These are phyloP conservation scores for Thalassoma bifasciatum DNA, from an alignment of 2,113 vertebrate species.

Conservation along the genomic window DNA sequence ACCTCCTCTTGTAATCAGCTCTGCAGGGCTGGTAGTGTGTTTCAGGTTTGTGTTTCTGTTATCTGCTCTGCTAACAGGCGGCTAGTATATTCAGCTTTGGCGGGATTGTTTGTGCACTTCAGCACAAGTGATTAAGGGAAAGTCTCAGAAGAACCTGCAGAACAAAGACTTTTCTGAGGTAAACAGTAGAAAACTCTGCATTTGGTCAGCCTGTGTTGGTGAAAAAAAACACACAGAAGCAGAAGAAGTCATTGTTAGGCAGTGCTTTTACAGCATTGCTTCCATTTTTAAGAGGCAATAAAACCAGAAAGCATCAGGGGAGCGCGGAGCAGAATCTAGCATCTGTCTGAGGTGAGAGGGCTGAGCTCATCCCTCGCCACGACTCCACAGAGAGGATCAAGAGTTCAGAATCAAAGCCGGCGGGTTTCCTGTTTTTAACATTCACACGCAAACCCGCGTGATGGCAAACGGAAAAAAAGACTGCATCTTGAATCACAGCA, in stretches of 20 bases:
- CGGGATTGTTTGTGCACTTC: neutral
- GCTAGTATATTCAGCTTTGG: neutral
- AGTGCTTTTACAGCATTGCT: neutral
- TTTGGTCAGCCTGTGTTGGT: neutral
- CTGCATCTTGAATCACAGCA: neutral
- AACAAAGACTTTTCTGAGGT: neutral
- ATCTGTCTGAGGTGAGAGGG: slow-evolving; percentile 25
- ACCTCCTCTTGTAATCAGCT: neutral
- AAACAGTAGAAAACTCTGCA: neutral
- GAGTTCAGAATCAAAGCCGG: slow-evolving; percentile 16
- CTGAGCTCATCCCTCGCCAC: slow-evolving; percentile 1
- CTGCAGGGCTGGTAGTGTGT: neutral
- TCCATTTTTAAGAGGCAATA: slow-evolving; percentile 1
- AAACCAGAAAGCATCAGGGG: neutral
- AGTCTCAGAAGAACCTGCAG: no score
- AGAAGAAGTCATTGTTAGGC: neutral
- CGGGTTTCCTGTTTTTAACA: neutral
- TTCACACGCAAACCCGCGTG: slow-evolving; percentile 16
- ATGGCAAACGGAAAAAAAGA: neutral
- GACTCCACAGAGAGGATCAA: slow-evolving; percentile 23
- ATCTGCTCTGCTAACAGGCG: neutral
- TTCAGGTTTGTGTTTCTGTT: neutral
- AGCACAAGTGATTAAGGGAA: neutral
- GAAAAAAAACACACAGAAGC: neutral
- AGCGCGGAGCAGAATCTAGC: slow-evolving; percentile 15